Conservation (phyloP, 2,797 vertebrate species). For the Chloroceryle amazona region DNA sequence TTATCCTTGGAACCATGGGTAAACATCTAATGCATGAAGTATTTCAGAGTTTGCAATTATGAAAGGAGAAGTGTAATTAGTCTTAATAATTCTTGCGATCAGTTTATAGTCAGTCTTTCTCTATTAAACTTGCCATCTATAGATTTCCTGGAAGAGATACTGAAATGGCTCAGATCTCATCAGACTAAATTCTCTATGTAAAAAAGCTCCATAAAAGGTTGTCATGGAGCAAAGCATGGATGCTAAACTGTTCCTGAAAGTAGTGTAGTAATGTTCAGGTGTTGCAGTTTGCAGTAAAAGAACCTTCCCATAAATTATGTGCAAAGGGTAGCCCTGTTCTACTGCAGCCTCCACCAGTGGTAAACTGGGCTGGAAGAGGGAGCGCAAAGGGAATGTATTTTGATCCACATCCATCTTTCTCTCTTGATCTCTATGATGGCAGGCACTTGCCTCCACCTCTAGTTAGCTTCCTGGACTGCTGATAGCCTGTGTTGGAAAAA, state of each 20-base stretch:
- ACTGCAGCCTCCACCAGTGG: neutral
- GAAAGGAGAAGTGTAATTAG: constrained; percentile 34
- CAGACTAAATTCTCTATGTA: neutral
- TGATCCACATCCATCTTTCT: neutral
- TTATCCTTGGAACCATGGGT: neutral
- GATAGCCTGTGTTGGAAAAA: neutral
- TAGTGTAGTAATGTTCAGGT: neutral
- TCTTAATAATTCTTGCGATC: constrained; percentile 45
- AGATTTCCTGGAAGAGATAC: constrained; percentile 39
- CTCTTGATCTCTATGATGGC: neutral
- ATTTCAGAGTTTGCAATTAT: constrained; percentile 42
- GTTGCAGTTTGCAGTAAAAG: neutral
- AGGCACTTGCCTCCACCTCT: neutral
- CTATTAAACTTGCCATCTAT: constrained; percentile 39
- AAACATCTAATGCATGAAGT: constrained; percentile 30
- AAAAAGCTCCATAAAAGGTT: constrained; percentile 33
- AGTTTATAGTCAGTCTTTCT: constrained; percentile 48
- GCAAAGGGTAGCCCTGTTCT: neutral
- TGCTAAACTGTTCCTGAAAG: neutral
- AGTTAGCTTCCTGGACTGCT: neutral
- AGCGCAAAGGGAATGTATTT: neutral
- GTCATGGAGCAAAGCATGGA: neutral
- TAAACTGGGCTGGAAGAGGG: neutral
- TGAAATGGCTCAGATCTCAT: constrained; percentile 34
- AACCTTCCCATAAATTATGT: neutral